Conservation (phyloP, 2,113 vertebrate species). For the zebrafish (Danio rerio) region DNA sequence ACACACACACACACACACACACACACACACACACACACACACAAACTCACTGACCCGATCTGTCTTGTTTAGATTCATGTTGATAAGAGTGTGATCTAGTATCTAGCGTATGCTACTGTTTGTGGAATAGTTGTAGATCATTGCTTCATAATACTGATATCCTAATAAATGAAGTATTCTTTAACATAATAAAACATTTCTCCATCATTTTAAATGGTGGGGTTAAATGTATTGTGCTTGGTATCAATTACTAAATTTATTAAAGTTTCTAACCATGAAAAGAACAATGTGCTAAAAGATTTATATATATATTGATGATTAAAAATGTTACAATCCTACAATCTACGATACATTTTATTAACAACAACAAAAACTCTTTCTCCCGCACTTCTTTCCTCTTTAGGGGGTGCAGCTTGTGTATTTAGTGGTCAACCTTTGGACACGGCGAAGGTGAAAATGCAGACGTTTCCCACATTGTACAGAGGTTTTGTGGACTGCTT, state of each 20-base stretch:
- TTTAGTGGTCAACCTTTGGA: slow-evolving; percentile 93
- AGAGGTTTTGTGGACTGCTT: slow-evolving; percentile 86
- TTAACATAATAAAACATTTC: too few species aligned
- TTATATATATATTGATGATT: background rate
- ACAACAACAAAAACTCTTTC: background rate
- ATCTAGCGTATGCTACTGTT: background rate
- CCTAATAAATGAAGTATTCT: too few species aligned
- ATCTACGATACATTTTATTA: background rate
- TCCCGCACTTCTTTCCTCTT: background rate
- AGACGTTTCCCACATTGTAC: slow-evolving; percentile 90
- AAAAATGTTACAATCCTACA: background rate
- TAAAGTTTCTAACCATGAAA: background rate
- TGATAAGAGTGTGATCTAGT: background rate
- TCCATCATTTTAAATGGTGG: background rate
- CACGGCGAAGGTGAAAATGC: slow-evolving; percentile 98
- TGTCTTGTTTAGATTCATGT: background rate
- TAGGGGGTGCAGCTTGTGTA: slow-evolving; percentile 90
- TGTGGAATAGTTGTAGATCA: background rate
- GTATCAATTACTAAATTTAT: background rate
- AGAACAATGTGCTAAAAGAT: background rate
- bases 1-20: background rate
- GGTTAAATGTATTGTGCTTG: background rate
- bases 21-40: background rate
- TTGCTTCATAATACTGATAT: background rate
- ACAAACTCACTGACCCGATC: background rate